These are phyloP conservation scores for Aspidapion aeneum DNA, from an alignment of 2,888 invertebrate species.

Conservation along the genomic window DNA sequence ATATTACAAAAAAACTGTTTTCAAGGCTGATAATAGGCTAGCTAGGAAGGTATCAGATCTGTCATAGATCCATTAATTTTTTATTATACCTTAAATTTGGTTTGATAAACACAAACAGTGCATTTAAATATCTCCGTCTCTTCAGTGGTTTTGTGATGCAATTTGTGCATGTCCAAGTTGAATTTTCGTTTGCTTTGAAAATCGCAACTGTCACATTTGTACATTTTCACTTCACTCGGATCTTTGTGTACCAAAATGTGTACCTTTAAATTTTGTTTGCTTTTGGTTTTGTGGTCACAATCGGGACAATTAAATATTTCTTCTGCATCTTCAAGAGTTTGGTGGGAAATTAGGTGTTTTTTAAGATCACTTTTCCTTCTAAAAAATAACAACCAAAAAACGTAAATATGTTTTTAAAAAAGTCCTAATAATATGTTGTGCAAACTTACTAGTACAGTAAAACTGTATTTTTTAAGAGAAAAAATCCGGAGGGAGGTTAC, in stretches of 20 bases:
- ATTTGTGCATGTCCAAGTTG: constrained; percentile 33
- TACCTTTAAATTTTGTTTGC: not conserved
- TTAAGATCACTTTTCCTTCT: not conserved
- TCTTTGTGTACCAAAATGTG: not conserved
- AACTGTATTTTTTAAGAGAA: too few species aligned
- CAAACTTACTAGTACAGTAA: too few species aligned
- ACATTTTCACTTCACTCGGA: not conserved
- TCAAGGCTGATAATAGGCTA: too few species aligned
- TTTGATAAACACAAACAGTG: not conserved
- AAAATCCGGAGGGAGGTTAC: too few species aligned
- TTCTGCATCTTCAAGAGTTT: not conserved
- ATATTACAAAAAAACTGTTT: too few species aligned
- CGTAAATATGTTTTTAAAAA: too few species aligned
- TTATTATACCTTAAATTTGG: not conserved
- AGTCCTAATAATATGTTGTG: too few species aligned
- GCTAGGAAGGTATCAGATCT: too few species aligned
- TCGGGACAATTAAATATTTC: not conserved
- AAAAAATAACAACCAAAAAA: too few species aligned
- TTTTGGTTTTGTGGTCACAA: not conserved
- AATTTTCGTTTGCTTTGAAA: constrained; percentile 34
- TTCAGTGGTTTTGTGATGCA: not conserved
- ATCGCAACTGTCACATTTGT: constrained; percentile 28
- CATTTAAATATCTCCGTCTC: not conserved
- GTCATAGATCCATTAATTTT: too few species aligned
- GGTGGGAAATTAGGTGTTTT: not conserved